Evolutionary conservation across 2,797 vertebrate genomes (phyloP).

Genomic region (Ctenosaura bakeri): DNA sequence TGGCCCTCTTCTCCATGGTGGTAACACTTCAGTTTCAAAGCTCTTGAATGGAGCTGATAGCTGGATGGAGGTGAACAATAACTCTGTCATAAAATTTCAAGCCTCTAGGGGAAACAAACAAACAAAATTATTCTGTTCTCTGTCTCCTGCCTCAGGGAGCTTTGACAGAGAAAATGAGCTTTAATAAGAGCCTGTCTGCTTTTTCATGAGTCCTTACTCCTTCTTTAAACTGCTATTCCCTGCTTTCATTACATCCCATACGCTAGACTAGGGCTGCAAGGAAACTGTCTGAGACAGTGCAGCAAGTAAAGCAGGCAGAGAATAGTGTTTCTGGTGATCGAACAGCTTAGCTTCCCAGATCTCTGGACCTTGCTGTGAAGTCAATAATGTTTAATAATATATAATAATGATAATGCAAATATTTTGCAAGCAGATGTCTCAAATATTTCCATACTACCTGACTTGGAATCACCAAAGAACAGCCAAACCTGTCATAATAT

Average conservation of each 20-base stretch:
- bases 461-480: constrained; percentile 14
- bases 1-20: neutral
- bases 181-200: neutral
- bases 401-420: neutral
- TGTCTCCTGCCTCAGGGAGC: neutral
- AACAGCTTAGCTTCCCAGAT: neutral
- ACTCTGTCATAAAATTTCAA: neutral
- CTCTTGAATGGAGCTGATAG: neutral
- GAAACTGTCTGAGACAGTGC: neutral
- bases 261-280: neutral
- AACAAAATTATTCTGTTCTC: neutral
- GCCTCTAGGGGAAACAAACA: neutral
- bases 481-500: constrained; percentile 41
- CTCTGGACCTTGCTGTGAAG: neutral
- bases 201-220: neutral
- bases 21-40: neutral
- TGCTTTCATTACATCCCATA: neutral
- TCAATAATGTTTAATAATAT: constrained; percentile 11
- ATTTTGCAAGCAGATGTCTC: neutral
- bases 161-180: neutral
- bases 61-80: too few species aligned
- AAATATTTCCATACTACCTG: constrained; percentile 28
- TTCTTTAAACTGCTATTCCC: neutral
- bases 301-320: neutral
- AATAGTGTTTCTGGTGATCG: neutral